Evolutionary conservation across 2,113 vertebrate genomes (phyloP).

Genomic region (Podocnemis expansa): DNA sequence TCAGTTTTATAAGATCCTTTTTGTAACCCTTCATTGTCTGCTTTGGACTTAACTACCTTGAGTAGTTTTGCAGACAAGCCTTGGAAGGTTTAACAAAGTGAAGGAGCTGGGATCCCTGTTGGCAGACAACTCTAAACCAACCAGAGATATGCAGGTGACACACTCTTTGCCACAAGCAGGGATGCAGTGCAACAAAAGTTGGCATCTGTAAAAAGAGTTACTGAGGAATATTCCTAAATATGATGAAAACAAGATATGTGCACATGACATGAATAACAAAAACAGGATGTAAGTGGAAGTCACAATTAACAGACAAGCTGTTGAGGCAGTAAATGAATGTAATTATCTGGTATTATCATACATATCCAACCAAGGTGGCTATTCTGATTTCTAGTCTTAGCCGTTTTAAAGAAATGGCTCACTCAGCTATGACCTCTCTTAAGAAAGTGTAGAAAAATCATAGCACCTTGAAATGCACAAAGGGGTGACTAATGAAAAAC

Average conservation of each 20-base stretch:
- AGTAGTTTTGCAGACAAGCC: not conserved
- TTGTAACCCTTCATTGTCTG: no score
- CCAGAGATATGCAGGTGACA: not conserved
- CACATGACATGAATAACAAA: not conserved
- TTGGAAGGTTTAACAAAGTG: not conserved
- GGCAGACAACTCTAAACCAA: not conserved
- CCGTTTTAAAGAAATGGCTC: not conserved
- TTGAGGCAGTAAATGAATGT: not conserved
- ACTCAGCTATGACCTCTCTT: not conserved
- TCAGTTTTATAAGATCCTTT: no score
- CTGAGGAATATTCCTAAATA: not conserved
- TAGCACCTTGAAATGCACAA: not conserved
- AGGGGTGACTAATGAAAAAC: not conserved
- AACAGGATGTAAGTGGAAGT: not conserved
- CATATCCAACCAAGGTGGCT: not conserved
- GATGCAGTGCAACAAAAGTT: not conserved
- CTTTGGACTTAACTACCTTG: no score
- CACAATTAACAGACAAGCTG: not conserved
- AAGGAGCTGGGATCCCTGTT: not conserved
- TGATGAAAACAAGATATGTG: not conserved
- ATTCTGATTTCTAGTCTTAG: not conserved
- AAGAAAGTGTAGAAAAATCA: not conserved
- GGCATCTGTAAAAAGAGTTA: not conserved
- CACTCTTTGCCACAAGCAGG: not conserved
- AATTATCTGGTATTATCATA: not conserved